Percentiles rank a stretch among this genome's conserved stretches.
Evolutionary conservation across 2,888 invertebrate genomes (phyloP).

Genomic region (Oscheius myriophilus): DNA sequence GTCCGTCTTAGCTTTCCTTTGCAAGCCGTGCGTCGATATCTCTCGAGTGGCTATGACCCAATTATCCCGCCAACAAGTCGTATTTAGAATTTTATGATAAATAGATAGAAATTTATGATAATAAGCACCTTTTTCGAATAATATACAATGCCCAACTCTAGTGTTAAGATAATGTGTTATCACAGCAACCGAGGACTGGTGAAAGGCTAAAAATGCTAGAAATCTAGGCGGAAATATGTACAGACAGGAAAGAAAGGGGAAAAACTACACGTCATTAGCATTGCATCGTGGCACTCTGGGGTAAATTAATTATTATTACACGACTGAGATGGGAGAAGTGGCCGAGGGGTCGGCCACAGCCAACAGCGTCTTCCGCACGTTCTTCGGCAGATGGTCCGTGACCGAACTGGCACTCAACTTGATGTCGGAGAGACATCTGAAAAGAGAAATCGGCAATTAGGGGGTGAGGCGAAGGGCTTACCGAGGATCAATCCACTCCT

Average conservation of each 20-base stretch:
- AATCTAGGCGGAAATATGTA: neutral
- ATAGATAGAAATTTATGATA: neutral
- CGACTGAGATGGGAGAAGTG: neutral
- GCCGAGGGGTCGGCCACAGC: constrained; percentile 5
- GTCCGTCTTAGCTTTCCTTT: neutral
- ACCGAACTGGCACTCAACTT: constrained; percentile 87
- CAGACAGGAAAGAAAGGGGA: constrained; percentile 1
- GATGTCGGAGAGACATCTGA: constrained; percentile 74
- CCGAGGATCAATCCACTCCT: constrained; percentile 50
- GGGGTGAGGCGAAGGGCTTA: neutral
- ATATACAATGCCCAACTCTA: too few species aligned
- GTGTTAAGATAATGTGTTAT: too few species aligned
- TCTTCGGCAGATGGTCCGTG: constrained; percentile 84
- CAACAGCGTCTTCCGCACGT: constrained; percentile 76
- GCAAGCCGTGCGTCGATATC: neutral
- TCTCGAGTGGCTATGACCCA: neutral
- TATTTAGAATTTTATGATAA: neutral
- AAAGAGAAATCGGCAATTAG: neutral
- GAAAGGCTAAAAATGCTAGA: constrained; percentile 9
- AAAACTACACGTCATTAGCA: neutral
- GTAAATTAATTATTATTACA: neutral
- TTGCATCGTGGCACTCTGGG: neutral
- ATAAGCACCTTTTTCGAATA: constrained; percentile 7
- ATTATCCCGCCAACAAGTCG: neutral
- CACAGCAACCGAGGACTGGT: neutral